A percentile compares a stretch with the other conserved stretches of the same genome.
Conservation (phyloP, 2,888 invertebrate species). For the Lamproptera curius region DNA sequence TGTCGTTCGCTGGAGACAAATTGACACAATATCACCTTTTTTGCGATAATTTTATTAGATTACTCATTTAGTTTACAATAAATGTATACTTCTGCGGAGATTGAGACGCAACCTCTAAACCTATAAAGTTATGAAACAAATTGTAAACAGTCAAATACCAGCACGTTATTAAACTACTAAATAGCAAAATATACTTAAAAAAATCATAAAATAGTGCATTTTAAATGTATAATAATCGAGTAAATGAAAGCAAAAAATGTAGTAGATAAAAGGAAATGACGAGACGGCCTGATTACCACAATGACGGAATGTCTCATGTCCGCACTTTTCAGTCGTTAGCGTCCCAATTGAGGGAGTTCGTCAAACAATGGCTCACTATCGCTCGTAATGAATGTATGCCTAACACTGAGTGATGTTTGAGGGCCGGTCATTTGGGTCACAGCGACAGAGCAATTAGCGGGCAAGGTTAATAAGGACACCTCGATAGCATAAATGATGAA, state of each 20-base stretch:
- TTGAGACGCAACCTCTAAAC: too few relatives aligned
- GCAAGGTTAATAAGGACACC: conserved; percentile 29
- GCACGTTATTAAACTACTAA: too few relatives aligned
- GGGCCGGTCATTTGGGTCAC: conserved; percentile 38
- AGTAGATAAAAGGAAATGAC: too few relatives aligned
- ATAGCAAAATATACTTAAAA: too few relatives aligned
- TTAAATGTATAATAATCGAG: too few relatives aligned
- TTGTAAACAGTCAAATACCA: background rate
- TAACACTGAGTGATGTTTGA: conserved; percentile 36
- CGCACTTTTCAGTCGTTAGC: conserved; percentile 17
- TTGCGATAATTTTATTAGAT: too few relatives aligned
- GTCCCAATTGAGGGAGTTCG: conserved; percentile 23
- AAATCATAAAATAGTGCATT: too few relatives aligned
- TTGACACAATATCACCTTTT: too few relatives aligned
- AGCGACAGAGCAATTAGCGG: conserved; percentile 31
- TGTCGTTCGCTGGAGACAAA: background rate
- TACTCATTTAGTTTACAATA: background rate
- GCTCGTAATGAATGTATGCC: conserved; percentile 40
- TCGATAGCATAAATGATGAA: too few relatives aligned
- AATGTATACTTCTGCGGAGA: background rate
- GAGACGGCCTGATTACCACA: background rate
- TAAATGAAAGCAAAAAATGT: too few relatives aligned
- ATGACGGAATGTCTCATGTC: background rate
- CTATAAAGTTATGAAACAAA: background rate
- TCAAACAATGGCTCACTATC: conserved; percentile 26